Percentiles rank a stretch among this genome's conserved stretches.
Evolutionary conservation across 2,113 vertebrate genomes (phyloP).

Genomic region (Peromyscus polionotus): DNA sequence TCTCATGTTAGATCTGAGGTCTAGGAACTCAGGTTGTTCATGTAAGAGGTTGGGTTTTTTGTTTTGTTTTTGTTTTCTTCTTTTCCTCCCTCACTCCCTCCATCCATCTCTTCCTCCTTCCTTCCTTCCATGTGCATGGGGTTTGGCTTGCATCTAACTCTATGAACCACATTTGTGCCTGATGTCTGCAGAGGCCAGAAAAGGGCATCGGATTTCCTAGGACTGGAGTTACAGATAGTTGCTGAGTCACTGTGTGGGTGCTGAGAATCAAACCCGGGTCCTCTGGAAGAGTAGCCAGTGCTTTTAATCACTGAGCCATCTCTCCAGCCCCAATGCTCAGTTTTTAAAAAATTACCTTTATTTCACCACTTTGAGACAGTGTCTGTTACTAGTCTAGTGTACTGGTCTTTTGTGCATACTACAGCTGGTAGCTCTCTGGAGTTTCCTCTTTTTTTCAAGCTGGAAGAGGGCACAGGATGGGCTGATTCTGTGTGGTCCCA

Average conservation of each 20-base stretch:
- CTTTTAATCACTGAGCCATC: not conserved
- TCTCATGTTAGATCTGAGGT: not conserved
- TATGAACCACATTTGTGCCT: not conserved
- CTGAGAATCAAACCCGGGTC: not conserved
- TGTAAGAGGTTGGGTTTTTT: not conserved
- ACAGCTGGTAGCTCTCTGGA: not conserved
- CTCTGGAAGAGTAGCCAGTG: not conserved
- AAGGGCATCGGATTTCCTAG: not conserved
- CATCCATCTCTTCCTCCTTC: not conserved
- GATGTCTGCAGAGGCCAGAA: not conserved
- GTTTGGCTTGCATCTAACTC: not conserved
- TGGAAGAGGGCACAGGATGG: not conserved
- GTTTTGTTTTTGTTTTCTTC: not conserved
- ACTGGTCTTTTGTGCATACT: not conserved
- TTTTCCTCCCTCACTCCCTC: not conserved
- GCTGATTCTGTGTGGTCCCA: not conserved
- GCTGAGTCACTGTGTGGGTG: not conserved
- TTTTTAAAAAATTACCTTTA: not conserved
- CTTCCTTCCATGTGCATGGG: not conserved
- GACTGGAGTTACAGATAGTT: not conserved
- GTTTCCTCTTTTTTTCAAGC: slow-evolving; percentile 19
- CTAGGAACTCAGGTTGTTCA: slow-evolving; percentile 18
- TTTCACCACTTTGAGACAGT: slow-evolving; percentile 32
- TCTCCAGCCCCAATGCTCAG: not conserved
- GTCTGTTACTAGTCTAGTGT: not conserved